phyloP scores from a whole-genome alignment of 2,113 vertebrate genomes.

The Perccottus glenii region DNA sequence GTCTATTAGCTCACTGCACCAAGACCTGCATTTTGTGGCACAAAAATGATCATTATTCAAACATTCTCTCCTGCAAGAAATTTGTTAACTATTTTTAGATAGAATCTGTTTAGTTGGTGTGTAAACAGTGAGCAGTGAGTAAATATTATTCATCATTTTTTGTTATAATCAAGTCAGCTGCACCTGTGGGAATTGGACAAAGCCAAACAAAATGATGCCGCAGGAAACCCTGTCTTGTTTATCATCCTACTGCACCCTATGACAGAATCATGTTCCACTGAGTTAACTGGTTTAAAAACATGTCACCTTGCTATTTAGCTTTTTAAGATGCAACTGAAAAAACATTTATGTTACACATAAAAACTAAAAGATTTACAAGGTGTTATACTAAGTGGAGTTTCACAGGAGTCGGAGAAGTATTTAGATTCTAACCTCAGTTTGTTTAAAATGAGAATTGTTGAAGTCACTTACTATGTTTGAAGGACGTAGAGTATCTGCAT shows the following conservation, averaged over 20 bases:
- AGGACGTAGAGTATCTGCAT: constrained; percentile 6
- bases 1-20: background rate
- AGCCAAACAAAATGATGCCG: constrained; percentile 43
- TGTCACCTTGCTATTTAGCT: constrained; percentile 9
- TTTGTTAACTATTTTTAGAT: constrained; percentile 30
- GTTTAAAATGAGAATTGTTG: background rate
- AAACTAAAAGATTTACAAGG: no score
- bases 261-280: constrained; percentile 10
- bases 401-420: no score
- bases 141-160: constrained; percentile 46
- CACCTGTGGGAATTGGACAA: constrained; percentile 33
- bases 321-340: background rate
- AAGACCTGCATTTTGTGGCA: background rate
- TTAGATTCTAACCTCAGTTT: no score
- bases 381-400: no score
- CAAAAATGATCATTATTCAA: constrained; percentile 23
- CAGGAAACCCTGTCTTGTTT: constrained; percentile 38
- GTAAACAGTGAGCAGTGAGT: constrained; percentile 23
- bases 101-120: constrained; percentile 15
- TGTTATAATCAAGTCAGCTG: constrained; percentile 44
- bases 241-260: constrained; percentile 12
- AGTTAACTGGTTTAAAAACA: constrained; percentile 2
- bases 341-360: background rate
- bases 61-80: constrained; percentile 37
- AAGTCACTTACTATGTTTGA: constrained; percentile 27